phyloP scores from a whole-genome alignment of 1,140 invertebrate species.

The Drosophila prosaltans region DNA sequence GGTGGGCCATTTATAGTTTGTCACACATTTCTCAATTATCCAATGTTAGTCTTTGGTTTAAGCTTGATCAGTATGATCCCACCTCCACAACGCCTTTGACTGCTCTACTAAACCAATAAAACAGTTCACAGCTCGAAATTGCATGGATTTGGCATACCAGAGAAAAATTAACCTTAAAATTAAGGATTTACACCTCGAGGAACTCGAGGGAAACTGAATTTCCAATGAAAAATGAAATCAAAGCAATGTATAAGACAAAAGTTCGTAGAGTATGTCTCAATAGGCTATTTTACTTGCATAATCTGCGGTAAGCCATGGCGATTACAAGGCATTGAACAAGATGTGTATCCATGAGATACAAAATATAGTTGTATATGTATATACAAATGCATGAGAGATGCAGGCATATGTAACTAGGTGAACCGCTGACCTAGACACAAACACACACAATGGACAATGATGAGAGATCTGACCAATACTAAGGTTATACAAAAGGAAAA shows the following conservation, averaged over 20 bases:
- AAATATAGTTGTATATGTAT: conserved; percentile 15
- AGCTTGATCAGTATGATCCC: conserved; percentile 6
- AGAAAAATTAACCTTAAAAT: conserved; percentile 65
- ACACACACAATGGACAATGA: conserved; percentile 41
- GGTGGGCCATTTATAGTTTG: not conserved
- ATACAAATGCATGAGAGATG: conserved; percentile 12
- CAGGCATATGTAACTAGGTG: conserved; percentile 58
- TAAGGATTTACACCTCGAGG: conserved; percentile 61
- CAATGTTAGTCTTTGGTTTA: conserved; percentile 8
- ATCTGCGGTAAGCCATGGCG: conserved; percentile 67
- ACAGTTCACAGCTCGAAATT: conserved; percentile 54
- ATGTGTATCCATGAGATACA: conserved; percentile 52
- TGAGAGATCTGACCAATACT: conserved; percentile 29
- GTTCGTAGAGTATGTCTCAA: conserved; percentile 22
- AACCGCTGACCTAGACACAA: conserved; percentile 27
- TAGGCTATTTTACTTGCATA: conserved; percentile 56
- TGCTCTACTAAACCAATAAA: conserved; percentile 73
- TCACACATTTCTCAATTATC: conserved; percentile 10
- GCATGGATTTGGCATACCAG: not conserved
- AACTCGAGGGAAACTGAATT: conserved; percentile 23
- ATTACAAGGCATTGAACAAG: conserved; percentile 67
- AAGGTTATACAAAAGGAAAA: conserved; percentile 15
- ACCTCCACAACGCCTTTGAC: conserved; percentile 30
- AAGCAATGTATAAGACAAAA: conserved; percentile 37
- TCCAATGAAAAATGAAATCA: conserved; percentile 41